phyloP scores from a whole-genome alignment of 1,140 invertebrate species.

The Episyrphus balteatus region DNA sequence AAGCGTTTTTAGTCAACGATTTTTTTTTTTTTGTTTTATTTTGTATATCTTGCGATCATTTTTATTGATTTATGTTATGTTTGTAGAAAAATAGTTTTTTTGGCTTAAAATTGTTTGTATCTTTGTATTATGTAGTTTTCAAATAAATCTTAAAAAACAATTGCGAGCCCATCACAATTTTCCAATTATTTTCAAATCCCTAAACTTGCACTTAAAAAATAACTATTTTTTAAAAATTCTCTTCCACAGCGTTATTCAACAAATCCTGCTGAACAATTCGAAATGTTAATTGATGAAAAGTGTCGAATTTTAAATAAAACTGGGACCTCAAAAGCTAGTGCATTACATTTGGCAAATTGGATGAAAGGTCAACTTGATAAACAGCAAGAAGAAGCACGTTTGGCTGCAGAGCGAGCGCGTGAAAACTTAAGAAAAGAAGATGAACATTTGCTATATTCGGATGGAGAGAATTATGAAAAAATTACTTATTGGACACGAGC shows the following conservation, averaged over 20 bases:
- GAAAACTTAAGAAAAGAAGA: slow-evolving; percentile 27
- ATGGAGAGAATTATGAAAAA: slow-evolving; percentile 41
- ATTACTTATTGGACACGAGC: slow-evolving; percentile 59
- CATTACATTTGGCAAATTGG: slow-evolving; percentile 56
- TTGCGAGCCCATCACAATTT: slow-evolving; percentile 36
- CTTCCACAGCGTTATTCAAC: too few relatives aligned
- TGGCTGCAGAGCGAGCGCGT: slow-evolving; percentile 24
- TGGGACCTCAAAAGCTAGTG: slow-evolving; percentile 43
- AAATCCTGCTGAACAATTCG: slow-evolving; percentile 37
- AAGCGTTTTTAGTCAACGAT: slow-evolving; percentile 38
- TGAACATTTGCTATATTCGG: slow-evolving; percentile 30
- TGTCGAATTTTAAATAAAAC: slow-evolving; percentile 48
- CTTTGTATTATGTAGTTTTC: too few relatives aligned
- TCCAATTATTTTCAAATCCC: not conserved
- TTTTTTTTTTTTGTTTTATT: slow-evolving; percentile 8
- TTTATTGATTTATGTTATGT: too few relatives aligned
- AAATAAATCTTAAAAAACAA: too few relatives aligned
- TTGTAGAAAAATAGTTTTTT: too few relatives aligned
- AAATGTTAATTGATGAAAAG: slow-evolving; percentile 47
- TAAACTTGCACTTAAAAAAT: not conserved
- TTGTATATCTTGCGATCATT: too few relatives aligned
- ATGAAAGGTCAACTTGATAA: slow-evolving; percentile 47
- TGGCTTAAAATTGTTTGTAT: too few relatives aligned
- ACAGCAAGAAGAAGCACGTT: slow-evolving; percentile 29
- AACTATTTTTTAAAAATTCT: not conserved